Evolutionary conservation across 1,140 invertebrate genomes (phyloP), one percentile per base, ranked within the genome.

Genomic region (Portunus trituberculatus): DNA sequence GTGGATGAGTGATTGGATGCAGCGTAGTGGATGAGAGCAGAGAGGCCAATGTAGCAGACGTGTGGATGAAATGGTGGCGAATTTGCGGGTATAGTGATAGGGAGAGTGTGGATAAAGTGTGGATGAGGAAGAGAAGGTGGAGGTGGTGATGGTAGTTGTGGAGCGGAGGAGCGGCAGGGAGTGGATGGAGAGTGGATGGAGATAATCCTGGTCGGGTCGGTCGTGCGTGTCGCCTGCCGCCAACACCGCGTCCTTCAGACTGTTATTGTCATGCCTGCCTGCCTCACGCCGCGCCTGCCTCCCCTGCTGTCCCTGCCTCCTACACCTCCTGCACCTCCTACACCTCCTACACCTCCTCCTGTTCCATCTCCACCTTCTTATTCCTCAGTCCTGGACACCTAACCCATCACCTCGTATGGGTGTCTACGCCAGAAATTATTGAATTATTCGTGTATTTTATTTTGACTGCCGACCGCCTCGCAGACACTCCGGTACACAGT

Each of bases 191-290:
- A 76, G 67, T 76, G 67, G 67, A 76, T 76, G 67, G 67, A 76
- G 52, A 76, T 91, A 39, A 91, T 76, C 90, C 90, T 76, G 67
- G 59, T 28, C 31, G 39, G 39, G 52, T n/a, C 90, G 59, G 52
- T 76, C 90, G 90, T 91, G 90, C 90, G 52, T 91, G 90, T 76
- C 90, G 90, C 90, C 48, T 76, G 90, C 90, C 48, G 52, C 29
- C 90, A 29, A 76, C 90, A 29, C 32, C 12, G 52, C 52, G 90
- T 91, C 52, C 90, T 91, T 91, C 90, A 76, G 25, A 20, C 90
- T 91, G 90, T 91, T 91, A 76, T 76, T 91, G 52, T 52, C 46
- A 32, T 59, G 29, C 46, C 90, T 52, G 28, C 31, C 52, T 91
- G 90, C 28, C 52, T 32, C 76, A 4, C 8, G 29, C 90, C 76